Base-by-base conservation (phyloP, 2,113 vertebrate species). In the Psittacara wagleri region DNA sequence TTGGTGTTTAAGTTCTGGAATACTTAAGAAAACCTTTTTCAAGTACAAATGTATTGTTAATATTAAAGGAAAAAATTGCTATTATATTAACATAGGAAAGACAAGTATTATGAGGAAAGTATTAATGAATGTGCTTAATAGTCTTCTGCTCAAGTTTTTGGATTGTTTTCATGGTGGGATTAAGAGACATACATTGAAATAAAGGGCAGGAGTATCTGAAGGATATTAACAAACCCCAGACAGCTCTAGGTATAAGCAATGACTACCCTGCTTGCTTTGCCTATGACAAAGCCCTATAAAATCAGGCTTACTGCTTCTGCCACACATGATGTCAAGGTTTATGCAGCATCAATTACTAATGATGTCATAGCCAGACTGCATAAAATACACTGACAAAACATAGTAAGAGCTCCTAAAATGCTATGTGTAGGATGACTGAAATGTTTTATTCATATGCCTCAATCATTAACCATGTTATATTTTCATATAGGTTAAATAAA, bases 101-200 rank as follows among this genome's bases (percentile, higher is more conserved):
- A 87, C 76, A 62, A 88, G 16, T 33, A 66, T 92, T 87, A 79
- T 76, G 70, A 88, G 66, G 72, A 64, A 88, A 83, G 72, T 66
- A 93, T 96, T 97, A 86, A 94, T 94, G 90, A 95, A 93, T 97
- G 90, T 94, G 77, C 28, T 95, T 79, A 91, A 86, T 82, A 83
- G 83, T 35, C 44, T 59, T 86, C 80, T 75, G 73, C 57, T 90
- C n/a, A 0, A 0, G 24, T 16, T 86, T 85, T 83, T 84, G 90
- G 80, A 86, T 95, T 92, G 67, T 64, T 90, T 83, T 94, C 74
- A 22, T 70, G 82, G 86, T 82, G 57, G 83, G 90, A 97, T 94
- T 96, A 94, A 90, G 94, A 79, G 69, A 41, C 63, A 73, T 6
- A 29, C 52, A 33, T 25, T 73, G 86, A 94, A 94, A 94, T 79